Evolutionary conservation across 2,797 vertebrate genomes (phyloP), one percentile per base, ranked within the genome.

Genomic region (Tapera naevia): DNA sequence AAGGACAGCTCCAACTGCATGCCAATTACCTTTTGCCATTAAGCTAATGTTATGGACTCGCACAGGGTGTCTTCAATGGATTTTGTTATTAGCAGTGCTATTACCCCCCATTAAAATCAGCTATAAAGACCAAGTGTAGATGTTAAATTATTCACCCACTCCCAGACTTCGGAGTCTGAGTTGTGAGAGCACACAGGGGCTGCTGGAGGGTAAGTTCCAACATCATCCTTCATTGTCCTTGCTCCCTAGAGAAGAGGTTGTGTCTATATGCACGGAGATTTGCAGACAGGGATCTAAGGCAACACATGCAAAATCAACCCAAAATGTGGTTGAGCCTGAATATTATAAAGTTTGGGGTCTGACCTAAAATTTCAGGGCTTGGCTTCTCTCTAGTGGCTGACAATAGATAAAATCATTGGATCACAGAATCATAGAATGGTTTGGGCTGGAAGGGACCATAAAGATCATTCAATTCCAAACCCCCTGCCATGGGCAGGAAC

Each of bases 1-100:
- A 88, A 94, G 93, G 92, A 96, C 83, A 79, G 93, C 82, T 96
- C 83, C 91, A 85, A 86, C 80, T 90, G 46, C 89, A 80, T 95
- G 96, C 96, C 97, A 97, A 98, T 98, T 98, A 97, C 97, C 95
- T 96, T 85, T 86, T 91, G 93, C 97, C 96, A 97, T 98, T 97
- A 98, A 97, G 93, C 93, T 97, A 98, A 98, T 97, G 97, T 97
- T 98, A 97, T 95, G 96, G 97, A 97, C 97, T 97, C 96, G 97
- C 94, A 95, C 89, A 78, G 95, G 94, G 94, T 86, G 91, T 96
- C 95, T 95, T 96, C 94, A 62, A 91, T 94, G 94, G 97, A 96
- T 97, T 97, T 97, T 33, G 66, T 97, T 97, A 97, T 97, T 97
- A 97, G 97, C 95, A 92, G 89, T 94, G 92, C 96, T 97, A 97